A percentile compares a stretch with the other conserved stretches of the same genome.
phyloP scores from a whole-genome alignment of 2,888 invertebrate species.

The Pheosia gnoma region DNA sequence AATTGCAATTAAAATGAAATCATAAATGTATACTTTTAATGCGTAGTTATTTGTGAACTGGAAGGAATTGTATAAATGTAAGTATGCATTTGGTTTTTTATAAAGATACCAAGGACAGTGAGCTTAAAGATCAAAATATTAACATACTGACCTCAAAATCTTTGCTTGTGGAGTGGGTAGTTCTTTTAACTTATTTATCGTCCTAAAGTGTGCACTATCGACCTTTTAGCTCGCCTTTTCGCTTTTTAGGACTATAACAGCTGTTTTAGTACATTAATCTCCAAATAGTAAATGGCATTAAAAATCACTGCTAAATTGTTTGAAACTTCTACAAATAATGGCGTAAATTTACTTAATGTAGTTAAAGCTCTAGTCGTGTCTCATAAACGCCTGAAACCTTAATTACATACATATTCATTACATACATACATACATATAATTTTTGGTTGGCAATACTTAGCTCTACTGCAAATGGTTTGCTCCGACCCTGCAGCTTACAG shows the following conservation, averaged over 20 bases:
- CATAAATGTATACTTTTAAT: conserved; percentile 12
- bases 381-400: not conserved
- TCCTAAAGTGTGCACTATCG: not conserved
- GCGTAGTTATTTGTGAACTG: conserved; percentile 14
- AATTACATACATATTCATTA: not conserved
- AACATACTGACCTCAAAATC: no score
- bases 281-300: no score
- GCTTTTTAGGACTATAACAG: no score
- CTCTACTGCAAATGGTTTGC: no score
- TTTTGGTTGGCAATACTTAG: no score
- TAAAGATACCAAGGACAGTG: no score
- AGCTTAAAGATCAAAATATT: no score
- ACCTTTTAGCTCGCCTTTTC: no score
- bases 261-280: no score
- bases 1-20: conserved; percentile 24
- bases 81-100: no score
- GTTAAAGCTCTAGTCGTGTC: not conserved
- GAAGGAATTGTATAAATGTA: conserved; percentile 3
- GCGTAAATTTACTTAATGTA: not conserved
- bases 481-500: no score
- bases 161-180: not conserved
- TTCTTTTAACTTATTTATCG: not conserved
- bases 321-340: not conserved
- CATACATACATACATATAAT: not conserved
- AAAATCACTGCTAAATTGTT: no score